Evolutionary conservation across 2,797 vertebrate species (phyloP).

Genomic region (Smutsia temminckii): DNA sequence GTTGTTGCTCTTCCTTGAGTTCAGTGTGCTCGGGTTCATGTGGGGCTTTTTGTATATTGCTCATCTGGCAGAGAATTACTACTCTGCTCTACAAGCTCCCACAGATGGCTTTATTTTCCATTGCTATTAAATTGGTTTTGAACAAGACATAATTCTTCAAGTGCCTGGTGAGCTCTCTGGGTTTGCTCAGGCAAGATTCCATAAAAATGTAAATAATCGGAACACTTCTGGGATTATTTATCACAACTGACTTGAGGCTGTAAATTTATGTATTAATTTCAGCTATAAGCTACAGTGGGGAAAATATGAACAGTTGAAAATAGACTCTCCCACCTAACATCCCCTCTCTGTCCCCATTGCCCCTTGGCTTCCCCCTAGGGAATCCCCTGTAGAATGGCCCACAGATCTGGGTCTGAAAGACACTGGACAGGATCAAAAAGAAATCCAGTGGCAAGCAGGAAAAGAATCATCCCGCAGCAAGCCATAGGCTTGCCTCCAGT

Average conservation of each 20-base stretch:
- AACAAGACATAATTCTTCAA: conserved; percentile 84
- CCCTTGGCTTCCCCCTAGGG: neutral
- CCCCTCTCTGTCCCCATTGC: neutral
- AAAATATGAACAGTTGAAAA: conserved; percentile 74
- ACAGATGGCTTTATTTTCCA: conserved; percentile 76
- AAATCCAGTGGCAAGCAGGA: neutral
- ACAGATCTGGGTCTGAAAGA: conserved; percentile 37
- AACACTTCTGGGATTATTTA: conserved; percentile 86
- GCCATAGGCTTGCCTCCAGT: neutral
- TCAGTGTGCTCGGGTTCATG: conserved; percentile 49
- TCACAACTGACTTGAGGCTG: conserved; percentile 77
- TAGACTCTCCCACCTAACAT: conserved; percentile 67
- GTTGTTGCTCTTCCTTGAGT: conserved; percentile 12
- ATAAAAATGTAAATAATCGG: conserved; percentile 89
- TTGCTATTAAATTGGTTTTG: conserved; percentile 83
- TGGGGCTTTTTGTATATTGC: conserved; percentile 46
- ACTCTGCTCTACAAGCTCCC: conserved; percentile 69
- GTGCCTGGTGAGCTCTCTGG: conserved; percentile 81
- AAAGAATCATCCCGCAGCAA: neutral
- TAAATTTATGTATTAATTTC: conserved; percentile 88
- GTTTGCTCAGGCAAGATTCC: conserved; percentile 86
- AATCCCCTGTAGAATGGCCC: neutral
- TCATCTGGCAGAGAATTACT: conserved; percentile 79
- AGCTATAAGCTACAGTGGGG: conserved; percentile 80
- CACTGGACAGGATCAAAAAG: neutral